Evolutionary conservation across 2,888 invertebrate species (phyloP).

Genomic region (Ectobius pallidus): DNA sequence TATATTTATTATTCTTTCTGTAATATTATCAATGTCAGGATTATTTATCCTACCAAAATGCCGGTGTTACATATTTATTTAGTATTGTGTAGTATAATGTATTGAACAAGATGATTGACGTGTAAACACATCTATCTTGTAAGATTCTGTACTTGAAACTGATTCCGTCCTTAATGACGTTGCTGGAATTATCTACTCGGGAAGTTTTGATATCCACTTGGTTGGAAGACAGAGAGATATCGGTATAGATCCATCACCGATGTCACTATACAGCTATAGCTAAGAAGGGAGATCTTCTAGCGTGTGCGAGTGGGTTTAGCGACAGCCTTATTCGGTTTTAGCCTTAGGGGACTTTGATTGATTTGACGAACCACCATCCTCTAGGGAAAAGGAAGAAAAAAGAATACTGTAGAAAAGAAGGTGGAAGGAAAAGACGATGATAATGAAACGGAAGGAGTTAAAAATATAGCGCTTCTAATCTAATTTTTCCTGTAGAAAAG

Average conservation of each 20-base stretch:
- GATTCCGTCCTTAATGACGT: not conserved
- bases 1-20: no score
- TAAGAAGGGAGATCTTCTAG: not conserved
- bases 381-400: not conserved
- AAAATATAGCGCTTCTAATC: constrained; percentile 1
- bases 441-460: constrained; percentile 18
- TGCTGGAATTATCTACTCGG: not conserved
- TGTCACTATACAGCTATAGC: not conserved
- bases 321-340: constrained; percentile 18
- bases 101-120: not conserved
- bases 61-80: no score
- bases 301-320: not conserved
- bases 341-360: constrained; percentile 25
- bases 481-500: not conserved
- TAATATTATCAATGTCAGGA: no score
- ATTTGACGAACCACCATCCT: constrained; percentile 19
- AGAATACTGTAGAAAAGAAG: not conserved
- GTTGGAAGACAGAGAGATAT: constrained; percentile 1
- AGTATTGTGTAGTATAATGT: no score
- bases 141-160: not conserved
- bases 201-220: constrained; percentile 19
- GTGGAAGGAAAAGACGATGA: not conserved
- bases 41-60: no score
- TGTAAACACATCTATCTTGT: not conserved
- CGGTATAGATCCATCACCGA: not conserved